Evolutionary conservation across 2,888 invertebrate genomes (phyloP).

Genomic region (Sphaerophoria rueppellii): DNA sequence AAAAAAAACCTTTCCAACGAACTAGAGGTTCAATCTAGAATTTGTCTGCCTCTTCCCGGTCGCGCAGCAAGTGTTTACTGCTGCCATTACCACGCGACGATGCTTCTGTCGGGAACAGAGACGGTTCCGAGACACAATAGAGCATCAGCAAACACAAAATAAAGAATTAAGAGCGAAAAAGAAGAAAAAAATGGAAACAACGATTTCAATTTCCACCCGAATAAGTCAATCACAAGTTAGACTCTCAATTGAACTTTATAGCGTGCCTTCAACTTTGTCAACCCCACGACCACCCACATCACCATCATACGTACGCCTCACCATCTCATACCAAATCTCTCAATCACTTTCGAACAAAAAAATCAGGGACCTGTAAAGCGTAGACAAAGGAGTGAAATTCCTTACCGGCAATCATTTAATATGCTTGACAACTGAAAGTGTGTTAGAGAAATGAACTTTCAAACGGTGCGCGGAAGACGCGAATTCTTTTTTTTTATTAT

Average conservation of each 20-base stretch:
- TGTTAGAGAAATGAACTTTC: slow-evolving; percentile 68
- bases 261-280: slow-evolving; percentile 4
- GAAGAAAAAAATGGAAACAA: slow-evolving; percentile 49
- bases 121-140: slow-evolving; percentile 65
- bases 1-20: slow-evolving; percentile 41
- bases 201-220: slow-evolving; percentile 75
- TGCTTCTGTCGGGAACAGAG: slow-evolving; percentile 53
- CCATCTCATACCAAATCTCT: slow-evolving; percentile 5
- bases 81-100: slow-evolving; percentile 47
- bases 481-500: background rate
- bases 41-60: slow-evolving; percentile 70
- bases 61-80: slow-evolving; percentile 46
- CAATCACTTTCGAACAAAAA: slow-evolving; percentile 20
- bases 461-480: slow-evolving; percentile 39
- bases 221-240: slow-evolving; percentile 74
- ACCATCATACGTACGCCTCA: background rate
- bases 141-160: slow-evolving; percentile 44
- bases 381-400: slow-evolving; percentile 29
- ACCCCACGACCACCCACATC: background rate
- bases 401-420: slow-evolving; percentile 69
- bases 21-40: slow-evolving; percentile 62
- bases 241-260: slow-evolving; percentile 71
- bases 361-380: slow-evolving; percentile 47
- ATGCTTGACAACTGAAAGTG: slow-evolving; percentile 71
- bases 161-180: slow-evolving; percentile 6